These are phyloP conservation scores for Bufo gargarizans DNA, from an alignment of 2,113 vertebrate species.

Conservation along the genomic window DNA sequence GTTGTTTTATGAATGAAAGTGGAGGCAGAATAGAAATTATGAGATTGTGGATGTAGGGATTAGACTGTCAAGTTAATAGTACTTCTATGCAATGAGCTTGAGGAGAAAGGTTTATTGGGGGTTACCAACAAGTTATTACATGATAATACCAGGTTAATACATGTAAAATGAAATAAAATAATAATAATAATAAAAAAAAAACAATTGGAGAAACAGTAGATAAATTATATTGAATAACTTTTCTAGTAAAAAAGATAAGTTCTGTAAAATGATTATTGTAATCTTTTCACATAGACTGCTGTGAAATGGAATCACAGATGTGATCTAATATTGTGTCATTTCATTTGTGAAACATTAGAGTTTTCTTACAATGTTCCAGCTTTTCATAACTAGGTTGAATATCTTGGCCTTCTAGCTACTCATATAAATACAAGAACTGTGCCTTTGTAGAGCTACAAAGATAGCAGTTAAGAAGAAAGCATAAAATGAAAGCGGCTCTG, in stretches of 20 bases:
- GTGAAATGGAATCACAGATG: conserved; percentile 22
- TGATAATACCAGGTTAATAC: background rate
- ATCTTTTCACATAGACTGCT: background rate
- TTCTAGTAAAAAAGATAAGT: background rate
- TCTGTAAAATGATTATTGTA: conserved; percentile 15
- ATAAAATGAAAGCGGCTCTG: conserved; percentile 60
- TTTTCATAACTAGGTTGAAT: background rate
- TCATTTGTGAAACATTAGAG: conserved; percentile 23
- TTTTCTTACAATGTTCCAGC: conserved; percentile 3
- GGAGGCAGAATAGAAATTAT: background rate
- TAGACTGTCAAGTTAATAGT: background rate
- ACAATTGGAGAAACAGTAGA: background rate
- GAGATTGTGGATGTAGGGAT: background rate
- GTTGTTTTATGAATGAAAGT: background rate
- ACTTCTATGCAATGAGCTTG: background rate
- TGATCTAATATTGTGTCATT: conserved; percentile 41
- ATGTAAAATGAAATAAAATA: background rate
- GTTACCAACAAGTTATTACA: background rate
- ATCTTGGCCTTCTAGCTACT: conserved; percentile 33
- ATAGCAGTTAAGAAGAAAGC: conserved; percentile 53
- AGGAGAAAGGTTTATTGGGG: background rate
- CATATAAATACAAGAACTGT: conserved; percentile 29
- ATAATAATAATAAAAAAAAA: too few relatives aligned
- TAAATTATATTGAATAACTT: background rate
- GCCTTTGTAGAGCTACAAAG: conserved; percentile 19